Conservation (phyloP, 2,888 invertebrate genomes). For the Boloria selene region DNA sequence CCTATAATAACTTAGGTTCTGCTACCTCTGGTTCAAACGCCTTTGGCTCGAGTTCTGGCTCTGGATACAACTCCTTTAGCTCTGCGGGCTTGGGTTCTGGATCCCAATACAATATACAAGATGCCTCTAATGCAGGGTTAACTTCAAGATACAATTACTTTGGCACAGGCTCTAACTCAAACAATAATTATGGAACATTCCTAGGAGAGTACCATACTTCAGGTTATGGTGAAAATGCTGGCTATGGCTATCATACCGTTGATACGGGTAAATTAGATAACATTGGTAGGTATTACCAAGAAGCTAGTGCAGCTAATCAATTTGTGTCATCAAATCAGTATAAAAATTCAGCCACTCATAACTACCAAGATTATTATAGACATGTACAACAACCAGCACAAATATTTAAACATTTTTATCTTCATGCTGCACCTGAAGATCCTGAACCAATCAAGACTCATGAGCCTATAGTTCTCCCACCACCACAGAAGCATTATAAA, state of each 20-base stretch:
- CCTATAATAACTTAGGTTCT: constrained; percentile 24
- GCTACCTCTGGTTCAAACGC: constrained; percentile 22
- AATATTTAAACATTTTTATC: constrained; percentile 82
- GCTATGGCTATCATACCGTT: constrained; percentile 44
- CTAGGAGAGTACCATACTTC: constrained; percentile 38
- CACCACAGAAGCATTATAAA: constrained; percentile 89
- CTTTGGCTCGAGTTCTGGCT: constrained; percentile 13
- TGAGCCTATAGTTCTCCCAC: constrained; percentile 81
- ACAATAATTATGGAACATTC: constrained; percentile 45
- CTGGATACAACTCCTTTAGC: constrained; percentile 10
- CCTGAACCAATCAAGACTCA: constrained; percentile 80
- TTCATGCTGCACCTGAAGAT: constrained; percentile 75
- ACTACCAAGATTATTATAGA: constrained; percentile 83
- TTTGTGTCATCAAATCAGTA: constrained; percentile 49
- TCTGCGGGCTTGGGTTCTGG: constrained; percentile 16
- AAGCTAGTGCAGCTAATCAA: constrained; percentile 43
- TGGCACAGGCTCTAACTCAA: constrained; percentile 33
- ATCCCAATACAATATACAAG: constrained; percentile 17
- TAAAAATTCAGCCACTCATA: constrained; percentile 44
- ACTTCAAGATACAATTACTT: constrained; percentile 35
- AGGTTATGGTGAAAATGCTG: constrained; percentile 37
- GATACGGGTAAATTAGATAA: constrained; percentile 40
- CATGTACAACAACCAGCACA: constrained; percentile 89
- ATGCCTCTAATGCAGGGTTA: constrained; percentile 2
- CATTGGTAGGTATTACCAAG: constrained; percentile 43